A percentile compares a stretch with the other conserved stretches of the same genome.
phyloP scores from a whole-genome alignment of 2,113 vertebrate species.

The Laticauda laticaudata region DNA sequence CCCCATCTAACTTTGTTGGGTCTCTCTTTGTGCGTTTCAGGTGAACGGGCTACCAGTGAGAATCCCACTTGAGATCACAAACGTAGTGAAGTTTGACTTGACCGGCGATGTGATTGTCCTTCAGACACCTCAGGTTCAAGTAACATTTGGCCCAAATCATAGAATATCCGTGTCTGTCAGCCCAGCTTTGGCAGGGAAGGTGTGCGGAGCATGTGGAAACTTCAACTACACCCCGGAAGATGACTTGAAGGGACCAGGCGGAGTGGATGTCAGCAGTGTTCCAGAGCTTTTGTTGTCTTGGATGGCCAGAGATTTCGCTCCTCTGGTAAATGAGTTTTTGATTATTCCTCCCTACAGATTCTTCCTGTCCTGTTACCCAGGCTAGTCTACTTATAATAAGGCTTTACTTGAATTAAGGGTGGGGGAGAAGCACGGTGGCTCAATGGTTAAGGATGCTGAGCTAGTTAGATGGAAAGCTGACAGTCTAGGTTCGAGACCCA shows the following conservation, averaged over 20 bases:
- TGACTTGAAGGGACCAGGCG: constrained; percentile 58
- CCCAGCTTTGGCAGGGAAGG: constrained; percentile 31
- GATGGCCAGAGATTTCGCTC: constrained; percentile 36
- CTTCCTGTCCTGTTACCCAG: not conserved
- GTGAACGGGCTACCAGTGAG: constrained; percentile 65
- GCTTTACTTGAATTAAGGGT: not conserved
- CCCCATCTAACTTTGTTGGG: not conserved
- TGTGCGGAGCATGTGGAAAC: constrained; percentile 70
- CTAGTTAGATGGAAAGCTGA: not conserved
- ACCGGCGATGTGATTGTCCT: not conserved
- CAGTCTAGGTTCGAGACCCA: not conserved
- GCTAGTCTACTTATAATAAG: not conserved
- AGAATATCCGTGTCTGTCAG: constrained; percentile 54
- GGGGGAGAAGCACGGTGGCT: not conserved
- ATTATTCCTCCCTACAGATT: not conserved
- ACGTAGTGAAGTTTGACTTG: constrained; percentile 43
- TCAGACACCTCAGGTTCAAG: constrained; percentile 27
- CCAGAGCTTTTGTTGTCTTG: constrained; percentile 6
- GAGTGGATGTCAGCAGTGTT: constrained; percentile 43
- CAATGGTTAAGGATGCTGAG: not conserved
- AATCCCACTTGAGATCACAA: constrained; percentile 50
- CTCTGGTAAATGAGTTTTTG: not conserved
- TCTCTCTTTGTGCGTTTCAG: constrained; percentile 39
- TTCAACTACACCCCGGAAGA: constrained; percentile 62
- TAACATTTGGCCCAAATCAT: constrained; percentile 59